Evolutionary conservation across 2,797 vertebrate genomes (phyloP).

Genomic region (Rousettus madagascariensis): DNA sequence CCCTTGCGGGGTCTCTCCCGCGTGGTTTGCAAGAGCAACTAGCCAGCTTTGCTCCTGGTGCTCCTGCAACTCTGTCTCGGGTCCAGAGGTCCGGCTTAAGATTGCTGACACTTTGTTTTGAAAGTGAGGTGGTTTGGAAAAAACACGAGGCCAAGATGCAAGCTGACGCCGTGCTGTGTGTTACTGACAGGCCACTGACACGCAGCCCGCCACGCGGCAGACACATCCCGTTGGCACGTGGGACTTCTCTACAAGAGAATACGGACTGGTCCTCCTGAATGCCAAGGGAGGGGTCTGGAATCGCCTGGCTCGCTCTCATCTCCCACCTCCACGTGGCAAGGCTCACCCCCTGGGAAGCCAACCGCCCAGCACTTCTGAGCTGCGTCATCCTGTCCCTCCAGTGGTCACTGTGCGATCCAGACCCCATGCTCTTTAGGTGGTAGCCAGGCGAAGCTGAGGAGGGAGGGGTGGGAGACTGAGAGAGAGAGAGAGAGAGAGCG

Average conservation of each 20-base stretch:
- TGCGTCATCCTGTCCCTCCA: background rate
- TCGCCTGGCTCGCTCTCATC: background rate
- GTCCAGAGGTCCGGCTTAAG: background rate
- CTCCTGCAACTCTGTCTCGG: background rate
- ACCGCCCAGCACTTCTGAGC: background rate
- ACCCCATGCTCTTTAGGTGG: background rate
- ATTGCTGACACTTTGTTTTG: background rate
- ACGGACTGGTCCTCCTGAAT: background rate
- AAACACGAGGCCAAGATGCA: background rate
- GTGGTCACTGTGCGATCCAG: background rate
- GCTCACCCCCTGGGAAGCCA: background rate
- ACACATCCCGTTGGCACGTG: background rate
- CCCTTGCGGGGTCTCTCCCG: background rate
- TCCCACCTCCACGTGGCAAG: background rate
- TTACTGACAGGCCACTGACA: background rate
- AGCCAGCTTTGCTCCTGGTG: background rate
- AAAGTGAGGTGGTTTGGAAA: background rate
- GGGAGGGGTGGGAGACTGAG: background rate
- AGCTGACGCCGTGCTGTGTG: fast-evolving
- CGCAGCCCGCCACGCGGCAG: background rate
- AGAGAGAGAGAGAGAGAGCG: background rate
- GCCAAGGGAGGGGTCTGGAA: fast-evolving
- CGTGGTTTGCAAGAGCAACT: background rate
- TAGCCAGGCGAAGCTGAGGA: background rate
- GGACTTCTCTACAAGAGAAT: background rate